Evolutionary conservation across 2,888 invertebrate species (phyloP).

Genomic region (Andrena chrysosceles): DNA sequence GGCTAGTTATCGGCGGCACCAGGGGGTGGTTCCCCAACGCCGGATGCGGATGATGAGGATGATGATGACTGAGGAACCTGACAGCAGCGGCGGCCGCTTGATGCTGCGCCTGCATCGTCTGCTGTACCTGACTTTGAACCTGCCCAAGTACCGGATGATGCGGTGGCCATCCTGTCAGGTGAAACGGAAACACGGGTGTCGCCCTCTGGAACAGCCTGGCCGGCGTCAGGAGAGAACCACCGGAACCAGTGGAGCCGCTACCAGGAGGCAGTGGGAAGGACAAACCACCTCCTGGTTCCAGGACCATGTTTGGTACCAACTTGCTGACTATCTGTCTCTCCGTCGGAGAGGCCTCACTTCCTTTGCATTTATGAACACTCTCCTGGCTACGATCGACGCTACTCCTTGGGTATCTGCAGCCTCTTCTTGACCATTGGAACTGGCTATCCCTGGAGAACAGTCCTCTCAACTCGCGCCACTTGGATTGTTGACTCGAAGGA

Average conservation of each 20-base stretch:
- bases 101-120: conserved; percentile 82
- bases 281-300: conserved; percentile 84
- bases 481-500: neutral
- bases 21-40: conserved; percentile 81
- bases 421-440: conserved; percentile 5
- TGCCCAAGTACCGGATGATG: conserved; percentile 83
- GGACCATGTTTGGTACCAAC: conserved; percentile 84
- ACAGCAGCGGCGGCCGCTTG: conserved; percentile 81
- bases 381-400: neutral
- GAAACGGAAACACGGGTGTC: conserved; percentile 83
- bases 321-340: conserved; percentile 71
- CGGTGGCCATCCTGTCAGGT: conserved; percentile 83
- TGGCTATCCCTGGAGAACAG: neutral
- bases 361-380: conserved; percentile 59
- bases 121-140: conserved; percentile 82
- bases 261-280: conserved; percentile 84
- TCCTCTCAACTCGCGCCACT: neutral
- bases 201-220: conserved; percentile 82
- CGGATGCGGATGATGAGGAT: conserved; percentile 82
- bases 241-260: conserved; percentile 79
- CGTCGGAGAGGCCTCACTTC: conserved; percentile 64
- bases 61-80: conserved; percentile 81
- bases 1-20: conserved; percentile 79
- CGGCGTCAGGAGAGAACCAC: conserved; percentile 79
- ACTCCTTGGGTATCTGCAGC: neutral